Evolutionary conservation across 2,888 invertebrate genomes (phyloP), one percentile per base, ranked within the genome.

Genomic region (Cremastobaeus sp.): DNA sequence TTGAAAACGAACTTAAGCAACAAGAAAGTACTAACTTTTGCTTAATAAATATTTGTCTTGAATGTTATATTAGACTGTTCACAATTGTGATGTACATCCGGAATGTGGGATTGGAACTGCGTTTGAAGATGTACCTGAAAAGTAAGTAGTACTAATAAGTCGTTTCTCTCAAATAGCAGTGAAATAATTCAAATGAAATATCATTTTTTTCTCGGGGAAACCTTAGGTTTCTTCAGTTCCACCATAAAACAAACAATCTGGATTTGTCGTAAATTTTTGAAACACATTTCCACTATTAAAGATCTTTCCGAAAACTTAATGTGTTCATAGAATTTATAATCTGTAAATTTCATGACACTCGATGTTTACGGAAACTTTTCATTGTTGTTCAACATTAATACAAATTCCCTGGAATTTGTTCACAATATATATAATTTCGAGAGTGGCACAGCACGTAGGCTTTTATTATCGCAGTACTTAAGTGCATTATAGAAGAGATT

Each of bases 41-140:
- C n/a, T n/a, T n/a, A n/a, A n/a, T n/a, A 35, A 17, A 20, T 15
- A 21, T 45, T 55, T 47, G 12, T 43, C 14, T 1, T 6, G 6
- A 9, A 41, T 43, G 6, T 14, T 34, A 8, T 55, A 70, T 12
- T 71, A 88, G 88, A 85, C 85, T 82, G 78, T 90, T 65, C 90
- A 90, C 79, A 89, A 89, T 82, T 90, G 90, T 82, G 89, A 89
- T 75, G 90, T 89, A 62, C 90, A 90, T 82, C 89, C 90, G 77
- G 89, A 89, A 76, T 90, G 89, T 79, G 90, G 90, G 8, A 89
- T 90, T 37, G 90, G 90, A 30, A 88, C 88, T 32, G 90, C 89
- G 15, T 90, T 90, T 71, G 90, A 90, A 81, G 89, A 84, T 66
- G 83, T 75, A n/a, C 86, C 84, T 71, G 87, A 88, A 78, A 88